Conservation (phyloP, 2,888 invertebrate species). For the Drosophila fungiperda region DNA sequence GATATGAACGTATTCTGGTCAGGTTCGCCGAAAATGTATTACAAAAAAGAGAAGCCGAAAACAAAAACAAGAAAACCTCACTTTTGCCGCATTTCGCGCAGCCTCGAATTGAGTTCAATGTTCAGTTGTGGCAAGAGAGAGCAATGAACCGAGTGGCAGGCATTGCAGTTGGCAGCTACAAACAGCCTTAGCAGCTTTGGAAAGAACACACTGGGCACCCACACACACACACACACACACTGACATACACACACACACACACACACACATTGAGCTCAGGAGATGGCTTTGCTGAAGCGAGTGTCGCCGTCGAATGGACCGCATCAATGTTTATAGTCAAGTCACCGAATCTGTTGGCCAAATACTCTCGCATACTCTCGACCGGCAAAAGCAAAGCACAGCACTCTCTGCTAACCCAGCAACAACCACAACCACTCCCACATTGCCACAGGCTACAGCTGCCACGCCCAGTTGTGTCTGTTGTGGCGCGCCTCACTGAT, state of each 20-base stretch:
- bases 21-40: conserved; percentile 16
- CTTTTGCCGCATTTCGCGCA: conserved; percentile 52
- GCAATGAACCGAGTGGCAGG: conserved; percentile 53
- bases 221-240: conserved; percentile 6
- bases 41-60: background rate
- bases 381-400: conserved; percentile 23
- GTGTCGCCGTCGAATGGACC: conserved; percentile 49
- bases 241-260: background rate
- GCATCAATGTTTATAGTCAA: conserved; percentile 62
- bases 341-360: conserved; percentile 48
- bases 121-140: conserved; percentile 46
- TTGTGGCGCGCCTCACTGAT: conserved; percentile 46
- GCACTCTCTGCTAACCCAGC: background rate
- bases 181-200: conserved; percentile 6
- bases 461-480: conserved; percentile 42
- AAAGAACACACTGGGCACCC: conserved; percentile 19
- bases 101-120: conserved; percentile 58
- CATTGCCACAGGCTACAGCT: background rate
- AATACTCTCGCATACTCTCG: conserved; percentile 19
- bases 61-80: conserved; percentile 9
- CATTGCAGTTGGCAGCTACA: conserved; percentile 30
- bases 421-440: background rate
- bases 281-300: conserved; percentile 27
- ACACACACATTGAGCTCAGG: conserved; percentile 3
- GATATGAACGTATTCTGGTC: conserved; percentile 13